Conservation (phyloP, 1,140 invertebrate species). For the Pseudomyrmex gracilis region DNA sequence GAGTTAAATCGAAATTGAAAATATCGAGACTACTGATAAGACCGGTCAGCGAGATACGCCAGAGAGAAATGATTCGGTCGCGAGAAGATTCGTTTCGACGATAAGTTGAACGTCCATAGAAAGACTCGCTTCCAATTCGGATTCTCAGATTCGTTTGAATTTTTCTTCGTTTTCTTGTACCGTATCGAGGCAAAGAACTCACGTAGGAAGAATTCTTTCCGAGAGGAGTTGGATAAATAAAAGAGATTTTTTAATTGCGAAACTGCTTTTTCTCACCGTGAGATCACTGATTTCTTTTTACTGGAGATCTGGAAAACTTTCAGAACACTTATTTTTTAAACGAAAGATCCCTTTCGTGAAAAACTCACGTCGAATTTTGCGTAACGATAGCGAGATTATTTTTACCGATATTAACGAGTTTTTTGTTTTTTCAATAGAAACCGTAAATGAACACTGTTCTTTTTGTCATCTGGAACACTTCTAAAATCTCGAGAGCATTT, state of each 20-base stretch:
- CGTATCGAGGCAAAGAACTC: neutral
- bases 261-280: neutral
- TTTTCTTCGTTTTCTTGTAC: conserved; percentile 19
- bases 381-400: conserved; percentile 5
- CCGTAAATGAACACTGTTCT: neutral
- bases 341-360: neutral
- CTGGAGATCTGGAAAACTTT: neutral
- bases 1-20: conserved; percentile 22
- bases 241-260: conserved; percentile 30
- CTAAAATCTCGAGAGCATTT: neutral
- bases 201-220: conserved; percentile 3
- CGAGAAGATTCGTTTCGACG: conserved; percentile 27
- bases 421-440: neutral
- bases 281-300: conserved; percentile 2
- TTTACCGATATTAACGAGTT: too few relatives aligned
- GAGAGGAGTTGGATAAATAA: conserved; percentile 8
- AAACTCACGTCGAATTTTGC: neutral
- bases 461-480: neutral
- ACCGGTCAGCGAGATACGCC: neutral
- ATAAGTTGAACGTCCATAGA: conserved; percentile 31
- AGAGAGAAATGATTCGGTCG: neutral
- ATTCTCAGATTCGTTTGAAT: conserved; percentile 3
- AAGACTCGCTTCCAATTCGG: conserved; percentile 8
- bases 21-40: conserved; percentile 13
- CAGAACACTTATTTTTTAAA: neutral